These are phyloP conservation scores for Gila robusta DNA, from an alignment of 2,797 vertebrate genomes.

Conservation along the genomic window DNA sequence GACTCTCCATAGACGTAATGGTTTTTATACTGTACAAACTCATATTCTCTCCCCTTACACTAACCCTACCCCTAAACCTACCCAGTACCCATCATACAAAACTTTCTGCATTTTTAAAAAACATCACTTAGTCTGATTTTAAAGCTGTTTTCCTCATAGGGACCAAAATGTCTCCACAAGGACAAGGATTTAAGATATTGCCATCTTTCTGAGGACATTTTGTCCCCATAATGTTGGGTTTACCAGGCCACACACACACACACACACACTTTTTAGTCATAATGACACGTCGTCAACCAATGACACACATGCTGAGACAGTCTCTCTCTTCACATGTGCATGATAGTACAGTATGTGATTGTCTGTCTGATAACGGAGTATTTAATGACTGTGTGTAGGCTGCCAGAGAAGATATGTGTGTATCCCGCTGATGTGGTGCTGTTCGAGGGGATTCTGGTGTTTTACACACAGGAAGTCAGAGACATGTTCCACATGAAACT, in stretches of 20 bases:
- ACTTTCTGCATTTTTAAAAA: no score
- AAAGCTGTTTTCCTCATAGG: no score
- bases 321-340: background rate
- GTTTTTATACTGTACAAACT: no score
- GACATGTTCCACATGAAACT: conserved; percentile 99
- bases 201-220: no score
- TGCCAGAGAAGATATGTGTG: conserved; percentile 87
- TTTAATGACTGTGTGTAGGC: conserved; percentile 71
- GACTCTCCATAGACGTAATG: no score
- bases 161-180: no score
- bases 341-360: background rate
- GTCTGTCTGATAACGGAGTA: background rate
- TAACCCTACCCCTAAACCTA: no score
- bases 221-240: background rate
- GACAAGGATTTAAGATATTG: no score
- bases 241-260: background rate
- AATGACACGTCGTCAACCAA: no score
- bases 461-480: conserved; percentile 92
- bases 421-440: conserved; percentile 95
- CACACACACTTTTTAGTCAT: background rate
- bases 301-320: background rate
- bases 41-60: no score
- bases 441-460: conserved; percentile 96
- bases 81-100: no score
- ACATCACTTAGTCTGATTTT: no score